Evolutionary conservation across 2,113 vertebrate species (phyloP).

Genomic region (Piprites chloris): DNA sequence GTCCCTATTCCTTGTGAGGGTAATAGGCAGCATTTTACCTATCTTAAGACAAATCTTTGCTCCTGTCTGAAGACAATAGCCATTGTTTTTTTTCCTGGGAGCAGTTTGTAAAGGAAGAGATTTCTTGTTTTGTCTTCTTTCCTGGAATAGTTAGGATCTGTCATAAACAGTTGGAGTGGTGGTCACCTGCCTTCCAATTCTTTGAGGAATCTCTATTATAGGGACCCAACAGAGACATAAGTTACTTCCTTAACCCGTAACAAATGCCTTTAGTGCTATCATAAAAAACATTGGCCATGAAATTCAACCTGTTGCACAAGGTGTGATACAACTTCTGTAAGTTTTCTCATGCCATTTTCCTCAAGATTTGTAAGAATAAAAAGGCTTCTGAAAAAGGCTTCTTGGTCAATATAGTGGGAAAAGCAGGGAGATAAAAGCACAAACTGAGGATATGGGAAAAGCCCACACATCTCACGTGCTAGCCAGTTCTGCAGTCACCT

Average conservation of each 20-base stretch:
- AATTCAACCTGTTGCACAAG: background rate
- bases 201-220: background rate
- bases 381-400: background rate
- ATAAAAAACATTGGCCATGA: background rate
- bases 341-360: background rate
- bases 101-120: background rate
- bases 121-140: background rate
- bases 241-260: background rate
- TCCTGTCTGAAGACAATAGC: background rate
- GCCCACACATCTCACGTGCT: rapidly evolving
- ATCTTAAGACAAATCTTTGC: background rate
- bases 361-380: background rate
- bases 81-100: background rate
- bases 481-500: background rate
- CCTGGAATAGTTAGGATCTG: background rate
- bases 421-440: background rate
- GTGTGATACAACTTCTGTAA: background rate
- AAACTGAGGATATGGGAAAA: background rate
- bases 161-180: background rate
- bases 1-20: background rate
- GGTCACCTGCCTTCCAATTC: background rate
- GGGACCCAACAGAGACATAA: background rate
- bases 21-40: background rate
- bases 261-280: background rate
- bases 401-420: background rate